Evolutionary conservation across 1,140 invertebrate genomes (phyloP).

Genomic region (Platorchestia sp.): DNA sequence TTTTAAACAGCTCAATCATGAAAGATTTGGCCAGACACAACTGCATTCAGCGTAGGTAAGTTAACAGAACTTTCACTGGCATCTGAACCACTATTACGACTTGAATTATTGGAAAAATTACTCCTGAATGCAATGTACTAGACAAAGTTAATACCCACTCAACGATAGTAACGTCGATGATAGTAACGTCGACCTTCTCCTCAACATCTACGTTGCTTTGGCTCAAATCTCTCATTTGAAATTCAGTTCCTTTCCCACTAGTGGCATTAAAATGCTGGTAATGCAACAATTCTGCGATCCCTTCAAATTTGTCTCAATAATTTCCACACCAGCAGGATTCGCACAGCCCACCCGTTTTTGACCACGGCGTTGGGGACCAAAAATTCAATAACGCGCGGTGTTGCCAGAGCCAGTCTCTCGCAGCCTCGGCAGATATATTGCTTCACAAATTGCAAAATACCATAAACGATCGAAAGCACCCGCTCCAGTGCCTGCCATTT

Average conservation of each 20-base stretch:
- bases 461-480: neutral
- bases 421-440: neutral
- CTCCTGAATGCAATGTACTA: too few relatives aligned
- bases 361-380: neutral
- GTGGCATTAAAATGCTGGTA: neutral
- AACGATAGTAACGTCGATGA: too few relatives aligned
- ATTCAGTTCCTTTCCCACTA: neutral
- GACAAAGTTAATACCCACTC: too few relatives aligned
- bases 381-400: neutral
- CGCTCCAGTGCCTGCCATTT: neutral
- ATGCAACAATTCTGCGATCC: neutral
- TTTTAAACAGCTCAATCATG: too few relatives aligned
- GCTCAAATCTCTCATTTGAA: neutral
- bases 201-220: neutral
- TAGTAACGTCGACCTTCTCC: too few relatives aligned
- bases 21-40: too few relatives aligned
- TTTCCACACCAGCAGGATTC: neutral
- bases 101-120: too few relatives aligned
- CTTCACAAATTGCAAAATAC: neutral
- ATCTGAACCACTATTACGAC: too few relatives aligned
- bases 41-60: too few relatives aligned
- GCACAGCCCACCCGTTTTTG: neutral
- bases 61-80: too few relatives aligned
- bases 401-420: neutral
- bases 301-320: neutral